Percentiles rank a stretch among this genome's conserved stretches.
phyloP scores from a whole-genome alignment of 2,888 invertebrate genomes.

The Prosapia bicincta region DNA sequence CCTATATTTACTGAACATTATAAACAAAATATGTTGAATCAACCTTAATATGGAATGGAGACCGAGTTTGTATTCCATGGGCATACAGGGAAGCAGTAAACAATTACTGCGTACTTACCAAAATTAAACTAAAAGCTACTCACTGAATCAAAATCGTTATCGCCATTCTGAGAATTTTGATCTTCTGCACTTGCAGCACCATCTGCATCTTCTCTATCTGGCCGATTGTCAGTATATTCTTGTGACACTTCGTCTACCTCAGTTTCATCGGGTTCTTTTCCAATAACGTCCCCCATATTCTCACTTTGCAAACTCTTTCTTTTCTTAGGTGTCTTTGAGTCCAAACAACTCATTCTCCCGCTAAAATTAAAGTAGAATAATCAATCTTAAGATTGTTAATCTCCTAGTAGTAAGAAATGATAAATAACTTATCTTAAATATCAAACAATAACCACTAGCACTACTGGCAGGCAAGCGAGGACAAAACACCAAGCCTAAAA shows the following conservation, averaged over 20 bases:
- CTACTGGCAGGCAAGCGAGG: constrained; percentile 14
- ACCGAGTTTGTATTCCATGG: too few relatives aligned
- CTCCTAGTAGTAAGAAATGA: not conserved
- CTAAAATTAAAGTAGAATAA: constrained; percentile 4
- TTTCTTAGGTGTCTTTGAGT: constrained; percentile 30
- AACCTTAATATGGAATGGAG: too few relatives aligned
- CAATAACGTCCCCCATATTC: constrained; percentile 37
- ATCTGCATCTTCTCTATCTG: constrained; percentile 33
- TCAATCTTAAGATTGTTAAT: constrained; percentile 6
- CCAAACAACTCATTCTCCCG: constrained; percentile 35
- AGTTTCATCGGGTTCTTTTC: constrained; percentile 35
- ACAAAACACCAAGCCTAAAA: constrained; percentile 30
- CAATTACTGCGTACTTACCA: not conserved
- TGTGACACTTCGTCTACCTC: constrained; percentile 32
- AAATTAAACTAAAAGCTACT: not conserved
- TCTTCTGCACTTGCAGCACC: constrained; percentile 32
- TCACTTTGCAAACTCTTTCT: constrained; percentile 29
- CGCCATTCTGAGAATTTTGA: constrained; percentile 6
- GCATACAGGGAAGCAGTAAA: not conserved
- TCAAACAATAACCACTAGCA: constrained; percentile 24
- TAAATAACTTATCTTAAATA: constrained; percentile 12
- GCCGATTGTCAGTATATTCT: constrained; percentile 26
- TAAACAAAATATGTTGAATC: too few relatives aligned
- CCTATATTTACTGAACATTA: too few relatives aligned
- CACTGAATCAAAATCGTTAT: not conserved